phyloP scores from a whole-genome alignment of 2,888 invertebrate species.

The Gnatocerus cornutus region DNA sequence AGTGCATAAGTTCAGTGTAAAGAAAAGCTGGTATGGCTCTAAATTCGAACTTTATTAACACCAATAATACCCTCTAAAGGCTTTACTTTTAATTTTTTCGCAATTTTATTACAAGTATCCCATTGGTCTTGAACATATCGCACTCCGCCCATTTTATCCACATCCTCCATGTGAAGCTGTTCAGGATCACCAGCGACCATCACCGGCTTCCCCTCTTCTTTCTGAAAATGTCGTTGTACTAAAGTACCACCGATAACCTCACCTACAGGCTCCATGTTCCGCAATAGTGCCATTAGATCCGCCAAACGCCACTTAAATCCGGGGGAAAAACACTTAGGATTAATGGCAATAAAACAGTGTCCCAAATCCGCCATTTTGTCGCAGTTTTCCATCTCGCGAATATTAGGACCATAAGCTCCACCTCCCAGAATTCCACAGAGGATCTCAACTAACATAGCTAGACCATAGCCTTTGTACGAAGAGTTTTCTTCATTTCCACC shows the following conservation, averaged over 20 bases:
- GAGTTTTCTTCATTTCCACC: slow-evolving; percentile 83
- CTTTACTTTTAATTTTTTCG: slow-evolving; percentile 41
- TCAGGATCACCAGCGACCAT: slow-evolving; percentile 92
- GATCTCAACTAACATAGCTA: slow-evolving; percentile 90
- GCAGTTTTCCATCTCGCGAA: slow-evolving; percentile 83
- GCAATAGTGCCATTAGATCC: slow-evolving; percentile 80
- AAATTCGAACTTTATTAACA: no score
- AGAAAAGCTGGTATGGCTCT: no score
- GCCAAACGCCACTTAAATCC: slow-evolving; percentile 84
- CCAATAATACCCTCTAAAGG: slow-evolving; percentile 24
- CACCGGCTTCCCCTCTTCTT: slow-evolving; percentile 77
- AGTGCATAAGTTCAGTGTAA: no score
- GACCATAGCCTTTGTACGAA: slow-evolving; percentile 93
- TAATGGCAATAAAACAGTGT: slow-evolving; percentile 91
- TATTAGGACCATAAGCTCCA: slow-evolving; percentile 79
- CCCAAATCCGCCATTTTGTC: slow-evolving; percentile 84
- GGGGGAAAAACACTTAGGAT: slow-evolving; percentile 87
- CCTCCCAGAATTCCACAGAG: slow-evolving; percentile 86
- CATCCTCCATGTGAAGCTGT: slow-evolving; percentile 77
- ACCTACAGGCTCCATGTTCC: slow-evolving; percentile 77
- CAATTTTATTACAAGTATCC: slow-evolving; percentile 44
- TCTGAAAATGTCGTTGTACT: slow-evolving; percentile 51
- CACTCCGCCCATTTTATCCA: slow-evolving; percentile 83
- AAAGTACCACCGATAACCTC: not conserved
- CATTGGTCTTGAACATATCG: slow-evolving; percentile 50